Percentiles rank a stretch among this genome's conserved stretches.
phyloP scores from a whole-genome alignment of 2,797 vertebrate species.

The Enteromius trimaculatus region DNA sequence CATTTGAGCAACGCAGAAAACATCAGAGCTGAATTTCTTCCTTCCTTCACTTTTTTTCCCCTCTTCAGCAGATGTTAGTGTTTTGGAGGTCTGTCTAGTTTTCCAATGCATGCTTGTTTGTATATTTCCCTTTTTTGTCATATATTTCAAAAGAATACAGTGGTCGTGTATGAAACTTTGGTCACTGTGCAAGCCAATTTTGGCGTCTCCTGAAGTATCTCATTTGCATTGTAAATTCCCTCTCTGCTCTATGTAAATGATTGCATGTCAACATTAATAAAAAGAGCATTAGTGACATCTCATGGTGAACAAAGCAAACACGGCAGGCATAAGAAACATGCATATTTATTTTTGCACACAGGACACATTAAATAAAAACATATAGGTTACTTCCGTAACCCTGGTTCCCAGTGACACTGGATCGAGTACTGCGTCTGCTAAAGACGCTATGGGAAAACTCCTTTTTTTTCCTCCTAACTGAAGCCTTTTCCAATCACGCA shows the following conservation, averaged over 20 bases:
- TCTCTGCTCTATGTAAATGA: conserved; percentile 13
- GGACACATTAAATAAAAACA: conserved; percentile 82
- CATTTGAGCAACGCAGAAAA: conserved; percentile 56
- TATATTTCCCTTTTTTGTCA: conserved; percentile 8
- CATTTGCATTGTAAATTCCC: conserved; percentile 50
- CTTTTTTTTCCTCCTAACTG: too few species aligned
- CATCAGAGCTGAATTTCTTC: conserved; percentile 56
- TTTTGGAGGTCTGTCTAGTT: conserved; percentile 24
- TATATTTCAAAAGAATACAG: background rate
- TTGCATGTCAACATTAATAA: conserved; percentile 28
- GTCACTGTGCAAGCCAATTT: background rate
- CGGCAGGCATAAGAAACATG: conserved; percentile 79
- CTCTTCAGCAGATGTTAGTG: conserved; percentile 48
- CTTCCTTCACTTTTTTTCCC: conserved; percentile 45
- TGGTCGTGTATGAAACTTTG: background rate
- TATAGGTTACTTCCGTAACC: too few species aligned
- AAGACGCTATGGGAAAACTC: too few species aligned
- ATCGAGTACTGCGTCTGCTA: too few species aligned
- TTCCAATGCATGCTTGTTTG: conserved; percentile 29
- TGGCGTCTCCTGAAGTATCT: conserved; percentile 19
- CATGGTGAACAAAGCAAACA: conserved; percentile 49
- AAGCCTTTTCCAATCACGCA: too few species aligned
- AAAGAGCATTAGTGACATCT: conserved; percentile 17
- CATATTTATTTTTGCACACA: conserved; percentile 84
- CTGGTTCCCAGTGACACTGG: too few species aligned